phyloP scores from a whole-genome alignment of 1,140 invertebrate genomes.

The Lanistes nyassanus region DNA sequence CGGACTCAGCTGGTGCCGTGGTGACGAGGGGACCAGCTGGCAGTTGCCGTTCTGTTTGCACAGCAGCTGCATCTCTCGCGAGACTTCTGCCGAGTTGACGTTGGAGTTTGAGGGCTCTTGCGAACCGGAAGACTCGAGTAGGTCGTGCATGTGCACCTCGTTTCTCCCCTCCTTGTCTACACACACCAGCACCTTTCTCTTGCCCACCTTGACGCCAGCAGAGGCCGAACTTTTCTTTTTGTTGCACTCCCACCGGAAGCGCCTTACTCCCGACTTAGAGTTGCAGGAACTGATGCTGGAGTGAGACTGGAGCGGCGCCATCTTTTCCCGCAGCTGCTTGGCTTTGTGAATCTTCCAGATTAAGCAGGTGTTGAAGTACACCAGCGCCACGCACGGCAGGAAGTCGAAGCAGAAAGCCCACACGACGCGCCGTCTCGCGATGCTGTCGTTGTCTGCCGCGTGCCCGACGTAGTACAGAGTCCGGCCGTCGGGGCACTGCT shows the following conservation, averaged over 20 bases:
- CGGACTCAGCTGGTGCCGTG: too few relatives aligned
- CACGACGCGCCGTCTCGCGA: slow-evolving; percentile 43
- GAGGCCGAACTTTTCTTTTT: neutral
- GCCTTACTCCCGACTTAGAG: neutral
- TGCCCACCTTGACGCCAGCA: neutral
- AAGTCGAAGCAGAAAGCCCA: slow-evolving; percentile 60
- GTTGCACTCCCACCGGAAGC: slow-evolving; percentile 14
- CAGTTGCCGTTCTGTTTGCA: slow-evolving; percentile 11
- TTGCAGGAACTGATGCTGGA: neutral
- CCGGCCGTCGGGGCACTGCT: slow-evolving; percentile 38
- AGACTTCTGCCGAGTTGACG: slow-evolving; percentile 1
- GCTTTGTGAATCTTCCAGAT: slow-evolving; percentile 58
- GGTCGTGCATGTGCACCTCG: neutral
- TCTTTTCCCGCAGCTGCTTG: slow-evolving; percentile 50
- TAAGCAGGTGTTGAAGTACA: slow-evolving; percentile 61
- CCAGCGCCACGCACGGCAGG: slow-evolving; percentile 56
- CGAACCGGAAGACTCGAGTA: slow-evolving; percentile 14
- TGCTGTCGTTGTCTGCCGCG: slow-evolving; percentile 31
- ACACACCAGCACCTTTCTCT: neutral
- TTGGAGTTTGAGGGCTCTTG: slow-evolving; percentile 17
- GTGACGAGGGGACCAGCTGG: neutral
- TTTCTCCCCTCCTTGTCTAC: neutral
- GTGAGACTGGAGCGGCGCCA: slow-evolving; percentile 38
- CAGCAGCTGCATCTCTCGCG: slow-evolving; percentile 17
- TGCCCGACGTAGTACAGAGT: slow-evolving; percentile 36